Conservation (phyloP, 2,797 vertebrate species). For the Danio tinwini region DNA sequence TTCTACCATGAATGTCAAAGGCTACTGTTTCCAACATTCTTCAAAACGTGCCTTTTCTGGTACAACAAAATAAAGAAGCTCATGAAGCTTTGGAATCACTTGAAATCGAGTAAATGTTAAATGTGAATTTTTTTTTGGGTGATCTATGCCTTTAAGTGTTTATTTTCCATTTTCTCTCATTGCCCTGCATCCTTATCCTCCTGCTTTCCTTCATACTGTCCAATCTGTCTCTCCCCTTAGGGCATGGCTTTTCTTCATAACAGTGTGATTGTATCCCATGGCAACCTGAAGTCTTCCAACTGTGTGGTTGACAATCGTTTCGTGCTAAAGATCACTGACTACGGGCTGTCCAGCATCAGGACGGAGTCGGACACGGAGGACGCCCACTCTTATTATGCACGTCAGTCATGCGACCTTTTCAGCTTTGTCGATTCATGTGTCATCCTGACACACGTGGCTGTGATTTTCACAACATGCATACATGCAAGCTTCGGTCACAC, state of each 20-base stretch:
- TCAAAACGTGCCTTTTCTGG: too few species aligned
- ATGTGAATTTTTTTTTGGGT: neutral
- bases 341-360: slow-evolving; percentile 89
- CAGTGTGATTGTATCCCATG: slow-evolving; percentile 87
- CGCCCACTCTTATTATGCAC: slow-evolving; percentile 84
- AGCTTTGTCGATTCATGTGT: slow-evolving; percentile 4
- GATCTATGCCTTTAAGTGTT: neutral
- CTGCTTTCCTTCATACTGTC: neutral
- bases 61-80: too few species aligned
- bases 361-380: slow-evolving; percentile 73
- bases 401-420: slow-evolving; percentile 74
- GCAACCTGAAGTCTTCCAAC: slow-evolving; percentile 95
- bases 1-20: too few species aligned
- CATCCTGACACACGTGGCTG: neutral
- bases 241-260: slow-evolving; percentile 94
- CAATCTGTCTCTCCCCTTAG: slow-evolving; percentile 66
- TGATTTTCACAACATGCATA: neutral
- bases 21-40: too few species aligned
- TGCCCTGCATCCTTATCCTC: neutral
- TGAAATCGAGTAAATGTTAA: too few species aligned
- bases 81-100: too few species aligned
- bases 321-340: slow-evolving; percentile 95
- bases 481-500: neutral
- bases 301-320: slow-evolving; percentile 95
- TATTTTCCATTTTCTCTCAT: slow-evolving; percentile 2